phyloP scores from a whole-genome alignment of 2,888 invertebrate species.

The Anticlea derivata region DNA sequence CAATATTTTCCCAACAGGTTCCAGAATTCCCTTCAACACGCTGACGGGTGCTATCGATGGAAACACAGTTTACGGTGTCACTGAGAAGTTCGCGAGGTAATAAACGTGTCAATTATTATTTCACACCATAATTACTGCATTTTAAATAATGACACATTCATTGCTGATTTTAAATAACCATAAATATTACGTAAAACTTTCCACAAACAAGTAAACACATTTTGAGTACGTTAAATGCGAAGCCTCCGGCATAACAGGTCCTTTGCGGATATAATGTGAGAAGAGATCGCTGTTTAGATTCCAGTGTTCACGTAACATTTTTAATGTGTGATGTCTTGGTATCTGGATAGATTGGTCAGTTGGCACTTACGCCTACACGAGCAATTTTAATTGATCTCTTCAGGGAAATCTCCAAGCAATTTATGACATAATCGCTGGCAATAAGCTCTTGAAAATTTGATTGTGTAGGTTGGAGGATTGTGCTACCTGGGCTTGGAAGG shows the following conservation, averaged over 20 bases:
- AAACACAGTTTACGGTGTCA: slow-evolving; percentile 95
- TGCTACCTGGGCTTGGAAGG: too few relatives aligned
- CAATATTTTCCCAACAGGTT: slow-evolving; percentile 79
- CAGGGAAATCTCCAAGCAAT: too few relatives aligned
- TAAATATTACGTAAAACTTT: slow-evolving; percentile 8
- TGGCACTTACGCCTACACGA: too few relatives aligned
- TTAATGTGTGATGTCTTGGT: background rate
- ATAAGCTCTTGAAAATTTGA: too few relatives aligned
- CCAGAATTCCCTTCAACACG: slow-evolving; percentile 93
- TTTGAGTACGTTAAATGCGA: slow-evolving; percentile 2
- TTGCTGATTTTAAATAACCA: background rate
- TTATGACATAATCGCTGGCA: too few relatives aligned
- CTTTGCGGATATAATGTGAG: slow-evolving; percentile 14
- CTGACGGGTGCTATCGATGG: slow-evolving; percentile 94
- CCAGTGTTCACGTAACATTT: slow-evolving; percentile 10
- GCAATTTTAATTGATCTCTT: too few relatives aligned
- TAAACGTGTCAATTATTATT: slow-evolving; percentile 2
- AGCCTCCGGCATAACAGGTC: slow-evolving; percentile 13
- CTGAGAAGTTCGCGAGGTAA: slow-evolving; percentile 90
- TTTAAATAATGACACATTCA: background rate
- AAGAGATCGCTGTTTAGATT: slow-evolving; percentile 16
- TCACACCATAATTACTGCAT: background rate
- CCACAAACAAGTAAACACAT: background rate
- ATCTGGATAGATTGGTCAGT: background rate
- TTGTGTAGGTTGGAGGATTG: too few relatives aligned